Base-by-base conservation (phyloP, 1,140 invertebrate species). In the Macrosteles quadrilineatus region DNA sequence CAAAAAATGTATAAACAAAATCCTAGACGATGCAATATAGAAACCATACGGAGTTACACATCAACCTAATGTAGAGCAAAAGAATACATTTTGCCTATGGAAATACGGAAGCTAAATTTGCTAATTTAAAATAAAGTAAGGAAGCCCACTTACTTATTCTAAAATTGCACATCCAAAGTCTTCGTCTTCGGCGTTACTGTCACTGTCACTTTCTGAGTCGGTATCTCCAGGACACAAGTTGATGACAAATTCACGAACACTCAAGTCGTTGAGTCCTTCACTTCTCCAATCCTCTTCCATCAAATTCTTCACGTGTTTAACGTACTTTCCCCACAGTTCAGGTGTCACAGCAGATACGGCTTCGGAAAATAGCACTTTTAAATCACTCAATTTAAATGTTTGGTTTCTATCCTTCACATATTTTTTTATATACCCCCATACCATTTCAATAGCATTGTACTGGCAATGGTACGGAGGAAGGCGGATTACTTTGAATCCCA, bases 361-460 rank as follows among this genome's bases (percentile, higher is more conserved):
- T n/a, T n/a, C n/a, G n/a, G n/a, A n/a, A n/a, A 55, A 55, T 17
- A 55, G 50, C 19, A 55, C 50, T 55, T 9, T 55, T 55, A 9
- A 17, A 19, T 55, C 9, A 11, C 6, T 55, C 9, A 55, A 55
- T 55, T 55, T 55, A 55, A 55, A 55, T 6, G 23, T 55, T 55
- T 55, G 50, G n/a, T 55, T 19, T 19, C 50, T 6, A 6, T 55
- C 9, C 19, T 55, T 55, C 50, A 55, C 50, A 55, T 55, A 55
- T 19, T 55, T 55, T 19, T 55, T 55, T 19, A 55, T 55, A 55
- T 55, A 55, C 17, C 50, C 50, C 50, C 50, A 55, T 11, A 55
- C 50, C 50, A 55, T 55, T 55, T 55, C 50, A 11, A 55, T 55
- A 11, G 50, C 50, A 55, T 55, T 55, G 50, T 55, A 55, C 50